Conservation (phyloP, 2,888 invertebrate species). For the Hedychridium roseum region DNA sequence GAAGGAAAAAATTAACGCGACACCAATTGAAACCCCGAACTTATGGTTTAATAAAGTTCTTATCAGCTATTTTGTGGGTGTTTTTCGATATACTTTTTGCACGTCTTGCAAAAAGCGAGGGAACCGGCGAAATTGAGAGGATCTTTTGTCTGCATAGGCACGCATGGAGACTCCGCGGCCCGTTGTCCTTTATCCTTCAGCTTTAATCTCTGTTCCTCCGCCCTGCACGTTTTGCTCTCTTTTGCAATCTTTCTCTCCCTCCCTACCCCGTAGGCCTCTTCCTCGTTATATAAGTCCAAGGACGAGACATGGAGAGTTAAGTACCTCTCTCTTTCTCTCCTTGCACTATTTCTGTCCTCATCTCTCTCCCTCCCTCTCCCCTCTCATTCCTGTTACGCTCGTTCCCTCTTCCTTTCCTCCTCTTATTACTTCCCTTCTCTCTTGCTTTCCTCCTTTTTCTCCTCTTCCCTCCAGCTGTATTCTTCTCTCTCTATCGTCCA, state of each 20-base stretch:
- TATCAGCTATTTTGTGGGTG: too few relatives aligned
- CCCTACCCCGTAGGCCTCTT: conserved; percentile 28
- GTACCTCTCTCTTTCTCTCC: conserved; percentile 9
- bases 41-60: too few relatives aligned
- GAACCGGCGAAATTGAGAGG: conserved; percentile 14
- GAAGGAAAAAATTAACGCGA: too few relatives aligned
- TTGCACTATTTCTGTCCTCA: conserved; percentile 5
- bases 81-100: too few relatives aligned
- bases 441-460: too few relatives aligned
- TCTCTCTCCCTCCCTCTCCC: conserved; percentile 8
- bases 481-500: too few relatives aligned
- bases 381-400: conserved; percentile 1
- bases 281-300: conserved; percentile 54
- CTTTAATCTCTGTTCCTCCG: conserved; percentile 29
- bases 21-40: too few relatives aligned
- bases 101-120: too few relatives aligned
- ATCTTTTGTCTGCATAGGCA: conserved; percentile 8
- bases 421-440: too few relatives aligned
- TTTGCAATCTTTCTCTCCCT: conserved; percentile 26
- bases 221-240: conserved; percentile 30
- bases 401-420: conserved; percentile 2
- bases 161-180: conserved; percentile 1
- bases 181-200: conserved; percentile 25
- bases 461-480: too few relatives aligned
- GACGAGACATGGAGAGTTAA: conserved; percentile 32